These are phyloP conservation scores for Thymelicus acteon DNA, from an alignment of 2,888 invertebrate species.

Conservation along the genomic window DNA sequence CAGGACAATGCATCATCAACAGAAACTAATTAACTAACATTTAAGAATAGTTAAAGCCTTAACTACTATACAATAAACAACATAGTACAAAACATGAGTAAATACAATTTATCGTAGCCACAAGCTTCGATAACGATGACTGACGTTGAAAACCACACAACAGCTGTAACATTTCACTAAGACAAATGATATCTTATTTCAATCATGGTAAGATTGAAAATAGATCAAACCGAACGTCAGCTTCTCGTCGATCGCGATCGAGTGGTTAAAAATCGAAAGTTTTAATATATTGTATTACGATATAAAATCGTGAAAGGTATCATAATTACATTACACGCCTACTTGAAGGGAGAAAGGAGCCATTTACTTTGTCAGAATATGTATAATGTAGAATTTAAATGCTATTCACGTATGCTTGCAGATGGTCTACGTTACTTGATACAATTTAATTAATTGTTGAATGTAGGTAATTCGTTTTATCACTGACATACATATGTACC, in stretches of 20 bases:
- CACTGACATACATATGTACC: background rate
- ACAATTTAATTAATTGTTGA: background rate
- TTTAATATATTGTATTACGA: slow-evolving; percentile 28
- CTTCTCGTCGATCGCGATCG: slow-evolving; percentile 16
- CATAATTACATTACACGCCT: slow-evolving; percentile 11
- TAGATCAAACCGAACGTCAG: background rate
- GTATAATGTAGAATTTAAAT: background rate
- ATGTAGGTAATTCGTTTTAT: background rate
- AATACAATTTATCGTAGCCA: slow-evolving; percentile 11
- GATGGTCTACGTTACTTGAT: background rate
- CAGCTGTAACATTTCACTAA: slow-evolving; percentile 5
- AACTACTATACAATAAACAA: background rate
- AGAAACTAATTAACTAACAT: too few relatives aligned
- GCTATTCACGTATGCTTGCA: background rate
- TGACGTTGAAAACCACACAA: slow-evolving; percentile 10
- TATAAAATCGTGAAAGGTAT: slow-evolving; percentile 32
- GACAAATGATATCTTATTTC: background rate
- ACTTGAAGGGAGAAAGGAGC: slow-evolving; percentile 28
- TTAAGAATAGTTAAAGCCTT: background rate
- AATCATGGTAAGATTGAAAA: slow-evolving; percentile 5
- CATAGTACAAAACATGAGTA: background rate
- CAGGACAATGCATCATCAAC: background rate
- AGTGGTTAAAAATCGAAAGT: slow-evolving; percentile 33
- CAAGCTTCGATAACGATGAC: slow-evolving; percentile 19
- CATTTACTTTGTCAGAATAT: background rate